A percentile compares a stretch with the other conserved stretches of the same genome.
Evolutionary conservation across 2,797 vertebrate genomes (phyloP).

Genomic region (Esox masquinongy): DNA sequence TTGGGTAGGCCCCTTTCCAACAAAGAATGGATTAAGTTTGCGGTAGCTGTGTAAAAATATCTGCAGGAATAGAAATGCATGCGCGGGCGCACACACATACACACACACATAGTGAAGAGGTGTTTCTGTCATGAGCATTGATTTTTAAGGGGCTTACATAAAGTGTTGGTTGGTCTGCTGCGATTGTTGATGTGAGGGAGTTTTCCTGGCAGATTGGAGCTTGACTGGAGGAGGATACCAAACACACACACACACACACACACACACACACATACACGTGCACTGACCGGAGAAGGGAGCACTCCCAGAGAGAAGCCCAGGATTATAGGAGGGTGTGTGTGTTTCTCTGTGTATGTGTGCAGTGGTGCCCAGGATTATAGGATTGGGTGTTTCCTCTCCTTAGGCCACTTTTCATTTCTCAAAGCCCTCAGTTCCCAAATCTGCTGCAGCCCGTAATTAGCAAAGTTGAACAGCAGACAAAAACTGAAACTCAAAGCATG

Average conservation of each 20-base stretch:
- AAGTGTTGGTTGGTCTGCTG: conserved; percentile 43
- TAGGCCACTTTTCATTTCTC: conserved; percentile 27
- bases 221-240: conserved; percentile 40
- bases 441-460: conserved; percentile 34
- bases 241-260: neutral
- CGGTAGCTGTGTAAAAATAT: conserved; percentile 73
- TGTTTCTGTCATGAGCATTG: conserved; percentile 54
- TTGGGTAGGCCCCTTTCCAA: conserved; percentile 54
- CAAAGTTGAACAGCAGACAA: conserved; percentile 38
- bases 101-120: conserved; percentile 29
- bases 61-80: conserved; percentile 20
- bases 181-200: conserved; percentile 58
- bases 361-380: neutral
- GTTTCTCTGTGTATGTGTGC: neutral
- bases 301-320: conserved; percentile 16
- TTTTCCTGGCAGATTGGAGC: conserved; percentile 44
- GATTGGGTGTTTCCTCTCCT: neutral
- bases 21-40: conserved; percentile 73
- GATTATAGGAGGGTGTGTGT: neutral
- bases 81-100: conserved; percentile 4
- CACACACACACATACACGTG: neutral
- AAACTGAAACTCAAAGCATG: conserved; percentile 28
- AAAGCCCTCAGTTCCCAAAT: conserved; percentile 34
- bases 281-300: neutral
- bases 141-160: conserved; percentile 67